Evolutionary conservation across 2,888 invertebrate species (phyloP).

Genomic region (Octodonta nipae): DNA sequence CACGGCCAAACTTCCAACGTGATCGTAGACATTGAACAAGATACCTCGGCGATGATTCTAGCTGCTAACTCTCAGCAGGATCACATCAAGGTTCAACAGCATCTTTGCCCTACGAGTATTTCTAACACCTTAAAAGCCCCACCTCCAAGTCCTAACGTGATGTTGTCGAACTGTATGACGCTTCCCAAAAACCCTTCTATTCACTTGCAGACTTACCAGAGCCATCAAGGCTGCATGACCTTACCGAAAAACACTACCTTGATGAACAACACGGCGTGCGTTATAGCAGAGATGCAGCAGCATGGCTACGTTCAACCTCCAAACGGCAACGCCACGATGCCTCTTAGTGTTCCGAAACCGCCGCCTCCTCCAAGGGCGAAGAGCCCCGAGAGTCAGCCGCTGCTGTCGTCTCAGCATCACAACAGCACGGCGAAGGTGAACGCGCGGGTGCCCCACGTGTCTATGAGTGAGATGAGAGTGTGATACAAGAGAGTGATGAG

Average conservation of each 20-base stretch:
- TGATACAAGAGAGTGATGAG: slow-evolving; percentile 44
- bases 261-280: slow-evolving; percentile 38
- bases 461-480: slow-evolving; percentile 83
- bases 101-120: slow-evolving; percentile 38
- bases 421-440: slow-evolving; percentile 35
- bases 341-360: slow-evolving; percentile 43
- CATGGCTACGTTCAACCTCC: slow-evolving; percentile 46
- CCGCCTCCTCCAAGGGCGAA: slow-evolving; percentile 44
- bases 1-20: slow-evolving; percentile 67
- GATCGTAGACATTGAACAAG: slow-evolving; percentile 74
- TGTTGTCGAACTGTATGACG: slow-evolving; percentile 35
- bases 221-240: slow-evolving; percentile 35
- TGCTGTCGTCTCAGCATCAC: slow-evolving; percentile 36
- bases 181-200: slow-evolving; percentile 41
- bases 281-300: slow-evolving; percentile 45
- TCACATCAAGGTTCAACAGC: slow-evolving; percentile 40
- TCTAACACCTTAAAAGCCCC: slow-evolving; percentile 47
- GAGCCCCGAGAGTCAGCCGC: slow-evolving; percentile 44
- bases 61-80: slow-evolving; percentile 44
- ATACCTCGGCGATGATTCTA: slow-evolving; percentile 43
- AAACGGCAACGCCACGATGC: slow-evolving; percentile 45
- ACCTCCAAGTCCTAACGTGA: slow-evolving; percentile 45
- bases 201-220: slow-evolving; percentile 29
- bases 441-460: slow-evolving; percentile 62
- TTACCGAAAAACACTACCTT: slow-evolving; percentile 46